Conservation (phyloP, 1,140 invertebrate genomes). For the Harpegnathos saltator region DNA sequence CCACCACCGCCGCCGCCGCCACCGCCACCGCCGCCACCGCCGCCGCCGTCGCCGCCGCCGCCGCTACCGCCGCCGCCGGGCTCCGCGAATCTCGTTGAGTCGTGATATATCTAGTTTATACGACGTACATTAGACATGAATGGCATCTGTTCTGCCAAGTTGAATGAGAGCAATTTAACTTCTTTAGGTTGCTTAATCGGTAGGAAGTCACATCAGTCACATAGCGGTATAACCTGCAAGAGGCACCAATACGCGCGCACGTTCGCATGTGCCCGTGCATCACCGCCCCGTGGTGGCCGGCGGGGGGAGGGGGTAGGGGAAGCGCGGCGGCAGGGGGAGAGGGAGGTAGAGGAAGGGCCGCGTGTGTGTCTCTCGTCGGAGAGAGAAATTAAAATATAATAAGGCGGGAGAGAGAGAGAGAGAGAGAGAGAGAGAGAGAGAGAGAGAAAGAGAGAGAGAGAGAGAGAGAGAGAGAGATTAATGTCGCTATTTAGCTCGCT, state of each 20-base stretch:
- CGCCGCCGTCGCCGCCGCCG: too few species aligned
- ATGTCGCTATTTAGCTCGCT: neutral
- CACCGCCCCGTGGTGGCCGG: too few species aligned
- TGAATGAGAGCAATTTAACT: conserved; percentile 87
- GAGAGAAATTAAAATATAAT: conserved; percentile 42
- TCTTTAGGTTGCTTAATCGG: conserved; percentile 86
- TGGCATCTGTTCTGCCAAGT: conserved; percentile 85
- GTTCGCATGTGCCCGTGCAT: conserved; percentile 46
- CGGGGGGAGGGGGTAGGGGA: neutral
- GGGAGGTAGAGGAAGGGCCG: too few species aligned
- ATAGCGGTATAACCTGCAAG: conserved; percentile 81
- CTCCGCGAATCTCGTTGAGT: conserved; percentile 79
- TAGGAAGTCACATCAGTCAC: conserved; percentile 85
- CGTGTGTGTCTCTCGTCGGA: neutral
- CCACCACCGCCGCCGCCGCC: too few species aligned
- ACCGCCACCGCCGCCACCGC: too few species aligned
- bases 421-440: too few species aligned
- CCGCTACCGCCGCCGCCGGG: conserved; percentile 39
- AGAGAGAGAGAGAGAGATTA: too few species aligned
- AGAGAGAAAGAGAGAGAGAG: too few species aligned
- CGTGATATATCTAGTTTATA: conserved; percentile 86
- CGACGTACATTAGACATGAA: conserved; percentile 87
- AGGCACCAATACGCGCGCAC: conserved; percentile 78
- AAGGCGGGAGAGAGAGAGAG: too few species aligned
- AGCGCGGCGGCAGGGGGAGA: neutral